phyloP scores from a whole-genome alignment of 2,113 vertebrate genomes.

The Pygathrix nemaeus region DNA sequence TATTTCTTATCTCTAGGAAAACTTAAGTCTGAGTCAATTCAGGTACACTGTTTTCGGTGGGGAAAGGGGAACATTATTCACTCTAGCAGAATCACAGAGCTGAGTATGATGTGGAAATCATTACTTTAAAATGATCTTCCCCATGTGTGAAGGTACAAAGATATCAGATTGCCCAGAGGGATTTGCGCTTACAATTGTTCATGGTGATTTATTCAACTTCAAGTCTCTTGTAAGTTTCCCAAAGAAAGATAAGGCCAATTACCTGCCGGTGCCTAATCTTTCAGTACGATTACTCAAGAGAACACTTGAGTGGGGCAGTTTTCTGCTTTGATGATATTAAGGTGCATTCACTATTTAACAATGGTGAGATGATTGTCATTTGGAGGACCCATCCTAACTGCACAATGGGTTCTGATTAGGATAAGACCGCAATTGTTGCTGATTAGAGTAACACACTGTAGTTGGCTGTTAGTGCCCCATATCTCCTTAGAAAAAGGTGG shows the following conservation, averaged over 20 bases:
- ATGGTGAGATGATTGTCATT: constrained; percentile 78
- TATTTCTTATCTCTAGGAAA: constrained; percentile 34
- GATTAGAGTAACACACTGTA: constrained; percentile 62
- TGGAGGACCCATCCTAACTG: constrained; percentile 46
- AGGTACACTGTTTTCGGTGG: background rate
- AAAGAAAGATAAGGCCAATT: constrained; percentile 62
- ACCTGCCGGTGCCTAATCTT: constrained; percentile 68
- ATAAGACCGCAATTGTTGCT: constrained; percentile 63
- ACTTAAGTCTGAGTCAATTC: background rate
- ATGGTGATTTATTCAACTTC: constrained; percentile 72
- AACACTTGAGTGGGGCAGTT: constrained; percentile 52
- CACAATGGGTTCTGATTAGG: constrained; percentile 78
- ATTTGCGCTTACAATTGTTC: constrained; percentile 66
- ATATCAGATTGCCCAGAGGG: constrained; percentile 37
- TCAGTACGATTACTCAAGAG: constrained; percentile 51
- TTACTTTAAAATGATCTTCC: constrained; percentile 61
- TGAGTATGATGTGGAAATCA: constrained; percentile 56
- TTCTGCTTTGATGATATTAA: constrained; percentile 69
- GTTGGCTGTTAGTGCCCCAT: constrained; percentile 50
- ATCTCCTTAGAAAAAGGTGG: constrained; percentile 65
- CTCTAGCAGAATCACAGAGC: background rate
- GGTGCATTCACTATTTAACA: constrained; percentile 74
- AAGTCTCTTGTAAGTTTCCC: constrained; percentile 57
- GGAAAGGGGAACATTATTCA: constrained; percentile 12
- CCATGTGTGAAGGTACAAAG: constrained; percentile 37